Evolutionary conservation across 2,797 vertebrate species (phyloP).

Genomic region (Danio kyathit): DNA sequence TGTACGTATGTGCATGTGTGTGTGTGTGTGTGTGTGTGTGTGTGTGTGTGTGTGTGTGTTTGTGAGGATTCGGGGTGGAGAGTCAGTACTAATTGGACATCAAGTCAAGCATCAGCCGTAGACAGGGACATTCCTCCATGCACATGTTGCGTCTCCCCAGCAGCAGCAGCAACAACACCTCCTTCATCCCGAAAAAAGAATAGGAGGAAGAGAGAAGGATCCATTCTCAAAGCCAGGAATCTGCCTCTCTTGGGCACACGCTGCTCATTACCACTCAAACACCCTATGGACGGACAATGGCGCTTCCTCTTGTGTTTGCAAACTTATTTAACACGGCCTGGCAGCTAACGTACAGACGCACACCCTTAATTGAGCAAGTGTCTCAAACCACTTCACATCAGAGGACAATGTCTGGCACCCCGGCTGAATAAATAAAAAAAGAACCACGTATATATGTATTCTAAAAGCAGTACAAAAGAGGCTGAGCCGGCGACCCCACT

Average conservation of each 20-base stretch:
- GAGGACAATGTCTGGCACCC: constrained; percentile 80
- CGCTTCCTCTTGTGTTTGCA: constrained; percentile 66
- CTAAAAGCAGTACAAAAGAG: constrained; percentile 73
- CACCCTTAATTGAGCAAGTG: constrained; percentile 81
- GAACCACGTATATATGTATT: constrained; percentile 66
- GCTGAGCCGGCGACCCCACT: constrained; percentile 62
- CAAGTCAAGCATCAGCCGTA: constrained; percentile 80
- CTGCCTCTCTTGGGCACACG: constrained; percentile 79
- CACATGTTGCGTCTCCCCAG: constrained; percentile 85
- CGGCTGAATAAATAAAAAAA: constrained; percentile 65
- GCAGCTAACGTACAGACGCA: constrained; percentile 54
- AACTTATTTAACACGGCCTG: constrained; percentile 66
- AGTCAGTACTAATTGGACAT: constrained; percentile 82
- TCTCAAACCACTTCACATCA: constrained; percentile 81
- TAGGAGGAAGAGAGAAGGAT: constrained; percentile 65
- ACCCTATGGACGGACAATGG: constrained; percentile 70
- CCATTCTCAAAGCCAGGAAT: constrained; percentile 72
- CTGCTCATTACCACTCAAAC: constrained; percentile 88
- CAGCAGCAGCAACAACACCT: constrained; percentile 72
- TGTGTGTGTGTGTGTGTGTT: constrained; percentile 2
- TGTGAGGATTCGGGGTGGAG: constrained; percentile 44
- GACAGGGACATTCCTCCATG: constrained; percentile 84
- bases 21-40: constrained; percentile 1
- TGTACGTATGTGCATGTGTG: neutral
- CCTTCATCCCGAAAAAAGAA: constrained; percentile 57